Percentiles rank a stretch among this genome's conserved stretches.
Evolutionary conservation across 2,888 invertebrate species (phyloP).

Genomic region (Drosophila mettleri): DNA sequence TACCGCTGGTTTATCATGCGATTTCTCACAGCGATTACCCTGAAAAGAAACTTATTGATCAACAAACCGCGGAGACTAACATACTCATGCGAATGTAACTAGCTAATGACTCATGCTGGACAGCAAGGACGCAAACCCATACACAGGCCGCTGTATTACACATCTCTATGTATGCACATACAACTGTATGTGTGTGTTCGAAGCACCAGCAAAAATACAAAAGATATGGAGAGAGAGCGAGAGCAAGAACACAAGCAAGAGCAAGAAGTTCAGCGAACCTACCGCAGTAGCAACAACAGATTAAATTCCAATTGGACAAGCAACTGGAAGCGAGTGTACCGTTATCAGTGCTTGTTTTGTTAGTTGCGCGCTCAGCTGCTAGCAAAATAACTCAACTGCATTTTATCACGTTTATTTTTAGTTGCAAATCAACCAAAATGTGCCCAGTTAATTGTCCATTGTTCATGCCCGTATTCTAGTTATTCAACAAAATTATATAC

Average conservation of each 20-base stretch:
- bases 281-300: conserved; percentile 40
- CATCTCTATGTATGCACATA: background rate
- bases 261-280: conserved; percentile 69
- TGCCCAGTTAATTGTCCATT: conserved; percentile 23
- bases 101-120: conserved; percentile 40
- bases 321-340: conserved; percentile 37
- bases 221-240: conserved; percentile 7
- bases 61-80: conserved; percentile 24
- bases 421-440: conserved; percentile 63
- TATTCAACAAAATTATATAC: conserved; percentile 13
- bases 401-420: conserved; percentile 79
- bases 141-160: background rate
- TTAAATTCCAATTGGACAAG: conserved; percentile 64
- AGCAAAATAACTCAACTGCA: conserved; percentile 59
- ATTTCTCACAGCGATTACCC: conserved; percentile 59
- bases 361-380: conserved; percentile 22
- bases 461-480: conserved; percentile 25
- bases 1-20: conserved; percentile 54
- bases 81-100: conserved; percentile 37
- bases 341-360: conserved; percentile 33
- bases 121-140: conserved; percentile 41
- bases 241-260: conserved; percentile 24
- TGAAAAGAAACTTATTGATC: conserved; percentile 40
- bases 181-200: conserved; percentile 16
- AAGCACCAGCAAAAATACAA: conserved; percentile 45